Percentiles rank a stretch among this genome's conserved stretches.
Conservation (phyloP, 2,797 vertebrate genomes). For the Argya squamiceps region DNA sequence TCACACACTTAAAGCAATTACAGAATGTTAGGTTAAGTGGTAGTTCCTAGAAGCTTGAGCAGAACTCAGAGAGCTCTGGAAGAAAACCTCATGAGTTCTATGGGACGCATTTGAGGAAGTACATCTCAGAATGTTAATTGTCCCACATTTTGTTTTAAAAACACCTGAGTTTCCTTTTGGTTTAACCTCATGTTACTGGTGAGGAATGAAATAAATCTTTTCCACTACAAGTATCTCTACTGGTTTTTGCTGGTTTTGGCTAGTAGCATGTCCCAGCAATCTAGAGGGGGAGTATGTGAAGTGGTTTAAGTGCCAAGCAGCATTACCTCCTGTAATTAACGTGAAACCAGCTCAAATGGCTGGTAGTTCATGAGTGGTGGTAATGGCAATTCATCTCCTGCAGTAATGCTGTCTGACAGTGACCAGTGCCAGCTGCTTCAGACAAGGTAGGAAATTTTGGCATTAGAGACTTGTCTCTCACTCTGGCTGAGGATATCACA, state of each 20-base stretch:
- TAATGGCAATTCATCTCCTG: slow-evolving; percentile 2
- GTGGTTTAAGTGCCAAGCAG: not conserved
- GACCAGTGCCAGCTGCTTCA: not conserved
- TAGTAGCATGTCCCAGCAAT: not conserved
- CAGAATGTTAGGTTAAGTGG: not conserved
- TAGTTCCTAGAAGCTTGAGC: not conserved
- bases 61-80: not conserved
- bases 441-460: not conserved
- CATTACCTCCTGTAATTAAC: not conserved
- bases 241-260: not conserved
- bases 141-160: not conserved
- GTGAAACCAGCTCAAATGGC: not conserved
- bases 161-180: not conserved
- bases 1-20: not conserved
- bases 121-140: not conserved
- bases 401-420: not conserved
- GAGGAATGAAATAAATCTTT: not conserved
- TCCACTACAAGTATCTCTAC: not conserved
- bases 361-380: not conserved
- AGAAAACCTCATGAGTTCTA: not conserved
- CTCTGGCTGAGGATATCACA: fast-evolving
- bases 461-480: not conserved
- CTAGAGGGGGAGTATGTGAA: not conserved
- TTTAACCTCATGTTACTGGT: not conserved
- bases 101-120: not conserved